Base-by-base conservation (phyloP, 2,113 vertebrate species). In the Oophaga pumilio region DNA sequence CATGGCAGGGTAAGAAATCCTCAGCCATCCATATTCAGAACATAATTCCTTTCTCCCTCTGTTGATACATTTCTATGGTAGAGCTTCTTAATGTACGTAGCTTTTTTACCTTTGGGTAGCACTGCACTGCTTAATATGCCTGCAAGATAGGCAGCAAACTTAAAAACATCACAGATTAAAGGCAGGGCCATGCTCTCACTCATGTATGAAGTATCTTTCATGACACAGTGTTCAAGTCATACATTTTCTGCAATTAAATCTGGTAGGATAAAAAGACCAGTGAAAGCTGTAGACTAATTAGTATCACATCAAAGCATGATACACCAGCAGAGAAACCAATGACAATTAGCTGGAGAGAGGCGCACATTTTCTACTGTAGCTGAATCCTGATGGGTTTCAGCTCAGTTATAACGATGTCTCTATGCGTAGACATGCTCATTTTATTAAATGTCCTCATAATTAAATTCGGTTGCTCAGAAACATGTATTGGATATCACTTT, bases 211-310 rank as follows among this genome's bases (percentile, higher is more conserved):
- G 74, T 71, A 76, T 57, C 84, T 76, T 85, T 76, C 69, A 85
- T 76, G 71, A 85, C 69, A 76, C 49, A 49, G 18, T 86, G 10
- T 86, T 52, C 49, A 79, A 77, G 56, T 68, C 76, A 53, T 78
- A 86, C 85, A 53, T 56, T 86, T 86, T 86, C 57, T 56, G 50
- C 85, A 79, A 86, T 86, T 79, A 86, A 74, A 78, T 86, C 76
- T 28, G 24, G 60, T 33, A 62, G 49, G 64, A 80, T 81, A 80
- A 71, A 52, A 82, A 74, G 26, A 68, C n/a, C 56, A 82, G 64
- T 59, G 33, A 74, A 74, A 17, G 9, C 77, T 73, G 78, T 62
- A 50, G 85, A 71, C 77, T 74, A 87, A 87, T 87, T 87, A 87
- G 26, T 28, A 82, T 87, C 68, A 82, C 78, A 74, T 81, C 85